Evolutionary conservation across 1,140 invertebrate genomes (phyloP), one percentile per base, ranked within the genome.

Genomic region (Eurosta solidaginis): DNA sequence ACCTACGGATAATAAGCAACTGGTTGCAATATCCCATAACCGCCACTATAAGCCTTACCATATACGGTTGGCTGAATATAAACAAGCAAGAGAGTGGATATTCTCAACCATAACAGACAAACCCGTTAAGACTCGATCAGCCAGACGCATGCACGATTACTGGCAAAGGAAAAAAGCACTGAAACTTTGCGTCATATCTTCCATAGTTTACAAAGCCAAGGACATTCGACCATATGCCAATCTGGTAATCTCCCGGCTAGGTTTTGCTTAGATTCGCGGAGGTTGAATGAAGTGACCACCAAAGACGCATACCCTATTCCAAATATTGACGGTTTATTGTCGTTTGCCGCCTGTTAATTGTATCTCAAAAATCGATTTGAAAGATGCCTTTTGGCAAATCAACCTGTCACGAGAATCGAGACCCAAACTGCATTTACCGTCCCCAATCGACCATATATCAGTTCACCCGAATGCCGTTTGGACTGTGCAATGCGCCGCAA

Each of bases 341-440:
- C 80, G 81, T 22, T 74, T 89, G 1, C 44, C 84, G 1, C 80
- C 81, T 6, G 83, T 84, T 0, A 76, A 78, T 27, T 82, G 79
- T 52, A 77, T 85, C 4, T 78, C 79, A 17, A 81, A 78, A 45
- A 40, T 88, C 0, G 84, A 85, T 78, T 59, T 85, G 6, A 82
- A 81, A 47, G 77, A 79, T 20, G 83, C 80, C 2, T 88, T 83
- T 79, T 84, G 80, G 80, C 84, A 84, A 77, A 82, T 85, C 22
- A 75, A 47, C 6, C 50, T 82, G 27, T 76, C 79, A 0, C n/a
- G 74, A 25, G 73, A 77, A 20, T 81, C 76, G 10, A 63, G 76
- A 44, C 73, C 79, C 89, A 89, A 76, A 89, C 88, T 1, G 87
- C 84, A 0, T 88, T 89, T 50, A 81, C 81, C 17, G 79, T 80